Evolutionary conservation across 2,113 vertebrate species (phyloP).

Genomic region (Caloenas nicobarica): DNA sequence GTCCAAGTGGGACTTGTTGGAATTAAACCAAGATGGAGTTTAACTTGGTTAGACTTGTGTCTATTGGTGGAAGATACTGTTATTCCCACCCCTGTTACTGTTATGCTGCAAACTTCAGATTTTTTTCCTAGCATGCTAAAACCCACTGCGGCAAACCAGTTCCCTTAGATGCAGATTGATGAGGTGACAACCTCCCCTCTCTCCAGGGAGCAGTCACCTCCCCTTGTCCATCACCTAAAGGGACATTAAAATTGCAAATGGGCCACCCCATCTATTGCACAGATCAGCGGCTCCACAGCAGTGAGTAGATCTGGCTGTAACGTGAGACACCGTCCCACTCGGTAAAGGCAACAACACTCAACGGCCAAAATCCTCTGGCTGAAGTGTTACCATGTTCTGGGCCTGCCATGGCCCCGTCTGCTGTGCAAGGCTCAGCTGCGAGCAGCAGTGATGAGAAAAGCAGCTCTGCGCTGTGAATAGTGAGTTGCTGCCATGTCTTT

Average conservation of each 20-base stretch:
- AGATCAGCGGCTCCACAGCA: fast-evolving
- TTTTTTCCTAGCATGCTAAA: neutral
- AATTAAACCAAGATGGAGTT: neutral
- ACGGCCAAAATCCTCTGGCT: fast-evolving
- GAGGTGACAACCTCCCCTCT: fast-evolving
- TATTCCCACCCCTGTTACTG: neutral
- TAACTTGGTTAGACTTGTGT: neutral
- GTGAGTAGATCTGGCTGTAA: neutral
- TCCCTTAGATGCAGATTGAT: fast-evolving
- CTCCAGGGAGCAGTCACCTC: neutral
- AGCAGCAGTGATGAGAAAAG: neutral
- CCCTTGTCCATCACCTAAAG: fast-evolving
- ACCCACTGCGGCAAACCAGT: neutral
- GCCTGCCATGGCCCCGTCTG: neutral
- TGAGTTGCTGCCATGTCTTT: neutral
- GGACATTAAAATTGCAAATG: neutral
- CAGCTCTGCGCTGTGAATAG: fast-evolving
- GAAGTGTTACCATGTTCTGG: fast-evolving
- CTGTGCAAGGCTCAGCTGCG: fast-evolving
- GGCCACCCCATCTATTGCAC: neutral
- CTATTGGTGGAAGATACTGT: neutral
- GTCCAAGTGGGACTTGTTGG: neutral
- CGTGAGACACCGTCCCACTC: fast-evolving
- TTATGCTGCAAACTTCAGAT: neutral
- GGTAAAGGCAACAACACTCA: neutral